phyloP scores from a whole-genome alignment of 2,113 vertebrate genomes.

The Alectura lathami region DNA sequence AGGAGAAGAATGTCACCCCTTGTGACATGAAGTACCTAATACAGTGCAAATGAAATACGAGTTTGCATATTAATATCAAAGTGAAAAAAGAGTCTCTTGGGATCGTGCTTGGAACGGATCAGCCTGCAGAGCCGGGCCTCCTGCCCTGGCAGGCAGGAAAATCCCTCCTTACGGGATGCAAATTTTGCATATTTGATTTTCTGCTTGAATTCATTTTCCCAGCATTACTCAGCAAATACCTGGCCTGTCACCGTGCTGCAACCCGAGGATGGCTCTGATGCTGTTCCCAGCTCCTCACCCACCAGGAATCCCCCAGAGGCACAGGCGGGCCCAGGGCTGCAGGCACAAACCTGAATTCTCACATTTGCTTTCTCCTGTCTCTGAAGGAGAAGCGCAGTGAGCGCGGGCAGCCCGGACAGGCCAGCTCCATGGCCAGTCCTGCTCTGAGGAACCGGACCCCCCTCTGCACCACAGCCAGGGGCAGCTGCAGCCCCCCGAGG shows the following conservation, averaged over 20 bases:
- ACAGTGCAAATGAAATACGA: slow-evolving; percentile 66
- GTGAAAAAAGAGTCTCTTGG: not conserved
- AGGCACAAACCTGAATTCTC: not conserved
- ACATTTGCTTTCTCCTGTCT: accelerated
- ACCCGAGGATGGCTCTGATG: accelerated
- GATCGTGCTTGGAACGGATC: not conserved
- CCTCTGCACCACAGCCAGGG: too few relatives aligned
- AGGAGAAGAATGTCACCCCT: slow-evolving; percentile 73
- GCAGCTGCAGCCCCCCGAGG: too few relatives aligned
- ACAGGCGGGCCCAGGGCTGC: too few relatives aligned
- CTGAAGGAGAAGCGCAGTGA: too few relatives aligned
- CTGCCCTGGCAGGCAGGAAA: not conserved
- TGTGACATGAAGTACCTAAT: slow-evolving; percentile 65
- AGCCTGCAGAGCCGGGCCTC: not conserved
- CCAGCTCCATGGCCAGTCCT: too few relatives aligned
- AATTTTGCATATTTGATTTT: not conserved
- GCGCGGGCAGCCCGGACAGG: too few relatives aligned
- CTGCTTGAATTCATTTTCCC: not conserved
- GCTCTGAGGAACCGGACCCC: too few relatives aligned
- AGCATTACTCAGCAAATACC: slow-evolving; percentile 14
- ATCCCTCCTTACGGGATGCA: not conserved
- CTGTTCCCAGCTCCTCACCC: too few relatives aligned
- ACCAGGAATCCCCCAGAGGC: too few relatives aligned
- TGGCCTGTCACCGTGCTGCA: not conserved
- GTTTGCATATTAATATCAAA: slow-evolving; percentile 59